These are phyloP conservation scores for Limnodromus scolopaceus DNA, from an alignment of 2,797 vertebrate genomes.

Conservation along the genomic window DNA sequence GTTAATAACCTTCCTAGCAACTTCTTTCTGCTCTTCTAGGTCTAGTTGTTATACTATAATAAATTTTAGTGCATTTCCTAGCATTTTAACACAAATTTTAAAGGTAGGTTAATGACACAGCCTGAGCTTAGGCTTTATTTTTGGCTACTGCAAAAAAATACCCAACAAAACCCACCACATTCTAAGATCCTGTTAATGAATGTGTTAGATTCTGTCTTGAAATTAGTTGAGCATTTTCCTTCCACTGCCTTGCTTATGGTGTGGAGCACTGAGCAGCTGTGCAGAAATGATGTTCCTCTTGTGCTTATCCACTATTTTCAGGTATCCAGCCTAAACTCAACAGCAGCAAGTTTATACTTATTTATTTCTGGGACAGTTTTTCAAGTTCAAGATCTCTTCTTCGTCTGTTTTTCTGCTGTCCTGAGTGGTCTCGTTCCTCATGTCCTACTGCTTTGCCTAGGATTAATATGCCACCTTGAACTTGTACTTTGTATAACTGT, in stretches of 20 bases:
- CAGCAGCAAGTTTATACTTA: not conserved
- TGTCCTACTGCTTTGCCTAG: rapidly evolving
- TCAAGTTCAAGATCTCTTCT: not conserved
- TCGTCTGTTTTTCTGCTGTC: not conserved
- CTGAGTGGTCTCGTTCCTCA: not conserved
- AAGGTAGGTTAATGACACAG: not conserved
- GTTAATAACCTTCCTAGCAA: not conserved
- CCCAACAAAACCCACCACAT: rapidly evolving
- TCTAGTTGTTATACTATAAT: not conserved
- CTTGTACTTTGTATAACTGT: not conserved
- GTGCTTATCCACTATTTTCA: not conserved
- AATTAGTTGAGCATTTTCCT: not conserved
- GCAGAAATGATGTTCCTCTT: not conserved
- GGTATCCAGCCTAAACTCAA: not conserved
- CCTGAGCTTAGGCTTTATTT: not conserved
- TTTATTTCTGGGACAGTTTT: not conserved
- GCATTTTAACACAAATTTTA: not conserved
- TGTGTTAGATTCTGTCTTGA: not conserved
- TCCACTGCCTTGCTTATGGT: not conserved
- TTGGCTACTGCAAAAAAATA: not conserved
- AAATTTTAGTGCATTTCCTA: not conserved
- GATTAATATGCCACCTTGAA: not conserved
- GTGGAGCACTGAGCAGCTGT: not conserved
- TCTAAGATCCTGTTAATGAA: not conserved
- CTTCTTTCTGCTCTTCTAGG: not conserved